phyloP scores from a whole-genome alignment of 2,797 vertebrate genomes.

The Acanthornis magna region DNA sequence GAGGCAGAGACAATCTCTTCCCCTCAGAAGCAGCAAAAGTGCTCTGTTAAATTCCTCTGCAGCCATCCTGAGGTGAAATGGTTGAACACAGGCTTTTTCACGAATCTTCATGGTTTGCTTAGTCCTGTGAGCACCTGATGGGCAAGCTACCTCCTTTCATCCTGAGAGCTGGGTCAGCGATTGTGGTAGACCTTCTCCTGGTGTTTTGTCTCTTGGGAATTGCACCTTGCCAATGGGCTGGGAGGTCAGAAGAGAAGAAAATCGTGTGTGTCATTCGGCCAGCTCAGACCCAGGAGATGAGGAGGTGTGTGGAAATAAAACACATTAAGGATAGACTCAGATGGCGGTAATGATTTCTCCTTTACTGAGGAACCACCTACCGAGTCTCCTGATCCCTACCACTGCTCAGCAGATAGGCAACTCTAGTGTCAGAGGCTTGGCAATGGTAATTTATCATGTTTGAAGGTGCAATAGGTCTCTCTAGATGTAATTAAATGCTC shows the following conservation, averaged over 20 bases:
- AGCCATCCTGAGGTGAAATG: not conserved
- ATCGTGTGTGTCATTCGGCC: not conserved
- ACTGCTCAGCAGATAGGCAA: not conserved
- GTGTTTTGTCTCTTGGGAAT: not conserved
- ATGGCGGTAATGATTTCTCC: not conserved
- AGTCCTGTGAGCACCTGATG: not conserved
- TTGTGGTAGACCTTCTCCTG: not conserved
- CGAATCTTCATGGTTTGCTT: not conserved
- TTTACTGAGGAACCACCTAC: not conserved
- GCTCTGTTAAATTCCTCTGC: not conserved
- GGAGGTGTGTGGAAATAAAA: not conserved
- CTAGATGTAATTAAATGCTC: not conserved
- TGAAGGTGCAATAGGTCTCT: constrained; percentile 3
- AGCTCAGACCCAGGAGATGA: not conserved
- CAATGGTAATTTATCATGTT: not conserved
- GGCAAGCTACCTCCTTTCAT: not conserved
- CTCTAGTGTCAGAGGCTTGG: not conserved
- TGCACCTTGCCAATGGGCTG: not conserved
- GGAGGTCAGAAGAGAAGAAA: not conserved
- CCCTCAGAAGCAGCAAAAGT: not conserved
- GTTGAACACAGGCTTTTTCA: not conserved
- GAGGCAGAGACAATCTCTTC: not conserved
- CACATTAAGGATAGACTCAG: not conserved
- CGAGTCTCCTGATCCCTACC: not conserved
- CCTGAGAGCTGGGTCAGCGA: not conserved